Percentiles rank a stretch among this genome's conserved stretches.
These are phyloP conservation scores for Colletes collaris DNA, from an alignment of 2,888 invertebrate genomes.

Conservation along the genomic window DNA sequence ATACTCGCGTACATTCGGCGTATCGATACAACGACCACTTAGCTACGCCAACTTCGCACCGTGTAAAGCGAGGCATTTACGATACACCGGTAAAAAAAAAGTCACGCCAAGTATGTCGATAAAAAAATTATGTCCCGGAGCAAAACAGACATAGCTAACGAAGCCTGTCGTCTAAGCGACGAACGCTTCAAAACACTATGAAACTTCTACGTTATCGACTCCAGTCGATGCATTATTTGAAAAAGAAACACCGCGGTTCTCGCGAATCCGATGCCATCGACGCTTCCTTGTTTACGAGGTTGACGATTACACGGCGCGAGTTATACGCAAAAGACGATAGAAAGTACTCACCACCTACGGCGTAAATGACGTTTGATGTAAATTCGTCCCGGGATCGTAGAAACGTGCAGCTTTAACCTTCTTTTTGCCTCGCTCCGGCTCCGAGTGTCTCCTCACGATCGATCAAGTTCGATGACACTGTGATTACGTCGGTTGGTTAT, in stretches of 20 bases:
- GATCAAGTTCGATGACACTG: constrained; percentile 53
- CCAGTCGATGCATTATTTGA: no score
- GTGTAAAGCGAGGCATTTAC: background rate
- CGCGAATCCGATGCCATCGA: background rate
- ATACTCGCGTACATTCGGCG: constrained; percentile 22
- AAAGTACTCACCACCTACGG: constrained; percentile 49
- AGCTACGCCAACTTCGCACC: background rate
- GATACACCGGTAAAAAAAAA: background rate
- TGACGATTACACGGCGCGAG: background rate
- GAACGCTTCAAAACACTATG: background rate
- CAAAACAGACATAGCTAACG: background rate
- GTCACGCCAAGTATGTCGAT: background rate
- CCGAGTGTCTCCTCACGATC: constrained; percentile 9
- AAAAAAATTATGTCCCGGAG: background rate
- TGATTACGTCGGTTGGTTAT: constrained; percentile 23
- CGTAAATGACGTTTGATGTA: constrained; percentile 29
- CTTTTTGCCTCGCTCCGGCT: background rate
- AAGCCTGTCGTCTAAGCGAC: background rate
- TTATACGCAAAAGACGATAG: background rate
- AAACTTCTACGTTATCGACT: constrained; percentile 22
- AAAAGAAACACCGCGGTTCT: background rate
- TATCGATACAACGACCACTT: constrained; percentile 23
- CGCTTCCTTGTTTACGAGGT: background rate
- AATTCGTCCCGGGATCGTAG: constrained; percentile 26
- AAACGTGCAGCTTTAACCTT: background rate